Conservation (phyloP, 2,797 vertebrate species). For the Triplophysa bombifrons region DNA sequence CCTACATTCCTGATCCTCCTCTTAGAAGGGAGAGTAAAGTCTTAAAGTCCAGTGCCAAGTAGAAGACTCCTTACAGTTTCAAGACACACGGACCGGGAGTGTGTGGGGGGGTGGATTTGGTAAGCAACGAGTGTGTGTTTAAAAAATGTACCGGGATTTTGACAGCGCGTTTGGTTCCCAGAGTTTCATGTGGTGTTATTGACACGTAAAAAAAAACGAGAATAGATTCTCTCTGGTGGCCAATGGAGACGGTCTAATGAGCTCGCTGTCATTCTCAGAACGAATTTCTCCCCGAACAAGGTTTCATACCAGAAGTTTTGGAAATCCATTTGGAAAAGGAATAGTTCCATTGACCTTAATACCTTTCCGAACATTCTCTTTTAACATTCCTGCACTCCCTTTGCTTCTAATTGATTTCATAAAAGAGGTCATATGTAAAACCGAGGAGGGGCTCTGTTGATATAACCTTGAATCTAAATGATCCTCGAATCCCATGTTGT, state of each 20-base stretch:
- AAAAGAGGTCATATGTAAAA: constrained; percentile 61
- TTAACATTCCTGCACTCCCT: constrained; percentile 62
- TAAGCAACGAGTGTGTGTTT: constrained; percentile 22
- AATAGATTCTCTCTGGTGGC: constrained; percentile 52
- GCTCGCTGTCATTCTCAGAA: constrained; percentile 53
- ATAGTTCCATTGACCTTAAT: constrained; percentile 63
- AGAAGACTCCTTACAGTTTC: constrained; percentile 54
- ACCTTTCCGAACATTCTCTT: constrained; percentile 62
- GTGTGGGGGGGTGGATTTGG: constrained; percentile 13
- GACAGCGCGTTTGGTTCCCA: constrained; percentile 34
- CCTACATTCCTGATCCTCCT: constrained; percentile 73
- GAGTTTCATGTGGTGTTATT: constrained; percentile 52
- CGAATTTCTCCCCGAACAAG: constrained; percentile 62
- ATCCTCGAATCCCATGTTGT: constrained; percentile 61
- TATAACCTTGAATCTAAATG: constrained; percentile 62
- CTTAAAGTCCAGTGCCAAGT: constrained; percentile 66
- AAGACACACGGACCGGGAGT: constrained; percentile 51
- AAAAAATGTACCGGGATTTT: constrained; percentile 37
- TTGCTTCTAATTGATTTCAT: constrained; percentile 62
- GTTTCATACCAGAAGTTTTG: constrained; percentile 61
- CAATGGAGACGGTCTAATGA: constrained; percentile 58
- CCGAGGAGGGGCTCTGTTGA: constrained; percentile 61
- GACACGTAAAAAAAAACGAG: constrained; percentile 42
- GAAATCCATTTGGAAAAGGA: constrained; percentile 63
- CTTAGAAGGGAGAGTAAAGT: constrained; percentile 67